A percentile compares a stretch with the other conserved stretches of the same genome.
phyloP scores from a whole-genome alignment of 2,797 vertebrate species.

The Acrossocheilus wenchowensis region DNA sequence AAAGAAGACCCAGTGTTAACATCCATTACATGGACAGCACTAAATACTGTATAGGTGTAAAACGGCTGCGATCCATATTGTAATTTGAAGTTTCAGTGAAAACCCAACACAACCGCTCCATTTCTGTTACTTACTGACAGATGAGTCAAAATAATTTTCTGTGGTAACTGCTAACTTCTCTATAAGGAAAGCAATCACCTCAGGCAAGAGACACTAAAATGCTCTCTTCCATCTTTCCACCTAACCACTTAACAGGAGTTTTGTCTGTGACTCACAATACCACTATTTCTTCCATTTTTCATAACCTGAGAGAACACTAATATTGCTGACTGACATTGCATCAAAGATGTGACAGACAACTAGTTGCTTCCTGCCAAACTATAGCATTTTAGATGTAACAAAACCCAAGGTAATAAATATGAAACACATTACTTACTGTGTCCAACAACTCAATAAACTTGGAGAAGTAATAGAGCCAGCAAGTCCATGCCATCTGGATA shows the following conservation, averaged over 20 bases:
- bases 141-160: neutral
- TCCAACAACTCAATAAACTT: constrained; percentile 97
- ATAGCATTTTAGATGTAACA: neutral
- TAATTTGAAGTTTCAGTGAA: no score
- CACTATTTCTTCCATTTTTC: neutral
- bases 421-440: constrained; percentile 84
- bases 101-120: neutral
- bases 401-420: neutral
- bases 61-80: neutral
- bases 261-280: neutral
- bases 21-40: neutral
- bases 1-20: neutral
- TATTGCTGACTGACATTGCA: neutral
- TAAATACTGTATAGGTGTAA: neutral
- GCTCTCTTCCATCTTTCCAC: neutral
- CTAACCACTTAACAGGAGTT: neutral
- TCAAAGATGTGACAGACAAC: neutral
- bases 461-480: constrained; percentile 97
- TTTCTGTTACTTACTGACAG: neutral
- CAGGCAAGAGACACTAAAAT: neutral
- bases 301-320: neutral
- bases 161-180: neutral
- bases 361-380: neutral
- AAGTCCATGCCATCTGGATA: constrained; percentile 89
- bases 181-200: neutral